A percentile compares a stretch with the other conserved stretches of the same genome.
These are phyloP conservation scores for Labroides dimidiatus DNA, from an alignment of 2,797 vertebrate species.

Conservation along the genomic window DNA sequence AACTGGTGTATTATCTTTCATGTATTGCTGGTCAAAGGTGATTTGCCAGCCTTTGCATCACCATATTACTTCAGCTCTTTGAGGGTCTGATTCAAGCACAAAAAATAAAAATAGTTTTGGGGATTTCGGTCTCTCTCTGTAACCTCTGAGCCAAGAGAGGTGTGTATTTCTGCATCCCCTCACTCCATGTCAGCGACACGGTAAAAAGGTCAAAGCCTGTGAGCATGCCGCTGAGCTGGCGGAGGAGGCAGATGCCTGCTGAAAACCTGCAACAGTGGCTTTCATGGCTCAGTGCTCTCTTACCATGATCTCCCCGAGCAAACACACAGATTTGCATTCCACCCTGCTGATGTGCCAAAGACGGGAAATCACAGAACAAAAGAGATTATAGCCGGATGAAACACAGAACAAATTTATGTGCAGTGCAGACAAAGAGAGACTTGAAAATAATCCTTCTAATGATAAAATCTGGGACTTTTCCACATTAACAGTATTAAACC, in stretches of 20 bases:
- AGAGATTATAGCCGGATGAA: slow-evolving; percentile 46
- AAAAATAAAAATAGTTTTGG: slow-evolving; percentile 40
- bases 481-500: slow-evolving; percentile 35
- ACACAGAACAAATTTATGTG: slow-evolving; percentile 23
- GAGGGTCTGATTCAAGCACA: slow-evolving; percentile 6
- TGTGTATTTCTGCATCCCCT: slow-evolving; percentile 44
- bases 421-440: slow-evolving; percentile 36
- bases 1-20: slow-evolving; percentile 74
- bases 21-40: slow-evolving; percentile 59
- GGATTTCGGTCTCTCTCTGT: slow-evolving; percentile 28
- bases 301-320: slow-evolving; percentile 56
- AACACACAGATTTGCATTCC: slow-evolving; percentile 75
- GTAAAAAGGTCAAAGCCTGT: slow-evolving; percentile 74
- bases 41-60: slow-evolving; percentile 57
- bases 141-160: slow-evolving; percentile 14
- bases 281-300: slow-evolving; percentile 67
- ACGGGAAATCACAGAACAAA: slow-evolving; percentile 54
- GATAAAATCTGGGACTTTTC: slow-evolving; percentile 45
- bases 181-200: slow-evolving; percentile 50
- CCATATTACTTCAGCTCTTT: slow-evolving; percentile 15
- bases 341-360: slow-evolving; percentile 50
- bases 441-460: slow-evolving; percentile 49
- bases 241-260: slow-evolving; percentile 59
- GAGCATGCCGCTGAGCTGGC: slow-evolving; percentile 49
- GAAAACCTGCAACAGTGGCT: slow-evolving; percentile 57